Conservation (phyloP, 2,888 invertebrate genomes). For the Cephonodes hylas region DNA sequence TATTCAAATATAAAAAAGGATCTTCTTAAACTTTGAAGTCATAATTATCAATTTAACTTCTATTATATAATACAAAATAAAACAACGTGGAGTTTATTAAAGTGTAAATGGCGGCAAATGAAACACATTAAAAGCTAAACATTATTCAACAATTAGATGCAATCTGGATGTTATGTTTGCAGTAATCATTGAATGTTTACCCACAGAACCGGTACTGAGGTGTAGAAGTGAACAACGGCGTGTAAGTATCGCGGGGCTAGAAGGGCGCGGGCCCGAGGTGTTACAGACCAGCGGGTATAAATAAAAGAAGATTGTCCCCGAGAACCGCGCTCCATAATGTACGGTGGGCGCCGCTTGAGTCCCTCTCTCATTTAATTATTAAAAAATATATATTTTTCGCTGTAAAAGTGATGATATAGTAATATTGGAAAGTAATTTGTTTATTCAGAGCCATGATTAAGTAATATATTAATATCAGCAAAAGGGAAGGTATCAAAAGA, state of each 20-base stretch:
- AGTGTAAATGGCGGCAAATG: too few species aligned
- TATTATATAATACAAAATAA: too few species aligned
- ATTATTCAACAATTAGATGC: neutral
- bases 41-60: too few species aligned
- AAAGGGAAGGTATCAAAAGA: too few species aligned
- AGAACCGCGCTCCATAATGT: conserved; percentile 61
- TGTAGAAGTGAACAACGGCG: conserved; percentile 21
- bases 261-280: conserved; percentile 61
- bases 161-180: conserved; percentile 2
- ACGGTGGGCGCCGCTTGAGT: conserved; percentile 35
- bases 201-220: conserved; percentile 17
- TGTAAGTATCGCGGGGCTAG: conserved; percentile 30
- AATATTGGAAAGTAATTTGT: too few species aligned
- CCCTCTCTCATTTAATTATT: neutral
- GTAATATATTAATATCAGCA: too few species aligned
- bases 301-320: conserved; percentile 72
- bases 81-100: too few species aligned
- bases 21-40: neutral
- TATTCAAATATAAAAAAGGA: neutral
- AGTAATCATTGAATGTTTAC: conserved; percentile 13
- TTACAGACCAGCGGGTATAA: conserved; percentile 60
- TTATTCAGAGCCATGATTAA: too few species aligned
- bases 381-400: too few species aligned
- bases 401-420: too few species aligned
- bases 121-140: neutral